Percentiles rank a stretch among this genome's conserved stretches.
phyloP scores from a whole-genome alignment of 2,797 vertebrate species.

The Xenops minutus region DNA sequence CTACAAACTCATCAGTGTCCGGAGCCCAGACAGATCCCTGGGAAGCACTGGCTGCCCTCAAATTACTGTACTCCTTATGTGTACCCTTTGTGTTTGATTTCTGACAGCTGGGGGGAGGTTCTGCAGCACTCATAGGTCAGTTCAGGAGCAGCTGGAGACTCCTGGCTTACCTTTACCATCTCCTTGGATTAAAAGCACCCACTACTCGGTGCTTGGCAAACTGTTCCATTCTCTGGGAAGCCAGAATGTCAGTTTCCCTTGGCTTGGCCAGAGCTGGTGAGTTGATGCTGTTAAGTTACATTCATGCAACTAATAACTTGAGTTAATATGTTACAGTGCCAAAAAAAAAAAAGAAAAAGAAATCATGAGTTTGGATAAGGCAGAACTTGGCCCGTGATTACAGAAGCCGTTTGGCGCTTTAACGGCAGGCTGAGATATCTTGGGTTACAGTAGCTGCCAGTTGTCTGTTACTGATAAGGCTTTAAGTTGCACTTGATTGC shows the following conservation, averaged over 20 bases:
- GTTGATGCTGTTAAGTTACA: constrained; percentile 12
- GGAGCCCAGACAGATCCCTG: neutral
- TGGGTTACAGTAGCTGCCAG: neutral
- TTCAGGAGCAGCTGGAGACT: neutral
- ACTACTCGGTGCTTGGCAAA: fast-evolving
- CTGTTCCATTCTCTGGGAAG: neutral
- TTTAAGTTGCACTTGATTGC: constrained; percentile 44
- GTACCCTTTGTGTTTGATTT: fast-evolving
- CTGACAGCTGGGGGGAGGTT: neutral
- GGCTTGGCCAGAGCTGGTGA: neutral
- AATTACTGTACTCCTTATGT: fast-evolving
- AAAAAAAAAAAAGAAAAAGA: neutral
- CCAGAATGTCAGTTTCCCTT: neutral
- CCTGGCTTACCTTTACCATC: neutral
- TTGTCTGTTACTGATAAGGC: neutral
- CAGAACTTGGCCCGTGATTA: neutral
- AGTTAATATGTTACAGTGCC: constrained; percentile 56
- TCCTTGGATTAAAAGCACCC: neutral
- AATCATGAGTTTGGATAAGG: neutral
- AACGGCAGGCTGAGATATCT: neutral
- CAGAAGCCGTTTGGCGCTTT: neutral
- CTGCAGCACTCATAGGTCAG: neutral
- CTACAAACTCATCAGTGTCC: fast-evolving
- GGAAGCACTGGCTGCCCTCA: neutral
- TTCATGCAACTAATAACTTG: constrained; percentile 50